phyloP scores from a whole-genome alignment of 2,797 vertebrate species.

The Anguilla megastoma region DNA sequence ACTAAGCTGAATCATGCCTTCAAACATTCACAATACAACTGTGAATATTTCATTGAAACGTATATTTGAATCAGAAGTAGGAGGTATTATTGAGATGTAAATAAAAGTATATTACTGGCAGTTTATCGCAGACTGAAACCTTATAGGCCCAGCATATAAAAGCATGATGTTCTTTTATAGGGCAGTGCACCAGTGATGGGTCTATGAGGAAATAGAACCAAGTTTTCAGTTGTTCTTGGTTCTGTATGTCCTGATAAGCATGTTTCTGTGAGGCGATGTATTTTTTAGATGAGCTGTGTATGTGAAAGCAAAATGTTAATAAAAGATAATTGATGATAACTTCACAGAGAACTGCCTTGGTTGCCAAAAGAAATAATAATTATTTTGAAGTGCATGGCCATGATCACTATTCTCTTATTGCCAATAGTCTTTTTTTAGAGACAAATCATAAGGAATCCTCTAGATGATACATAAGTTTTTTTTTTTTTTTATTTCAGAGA shows the following conservation, averaged over 20 bases:
- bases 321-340: neutral
- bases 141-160: neutral
- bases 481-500: neutral
- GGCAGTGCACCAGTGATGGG: neutral
- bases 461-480: neutral
- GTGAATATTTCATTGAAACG: neutral
- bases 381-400: neutral
- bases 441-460: neutral
- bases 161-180: neutral
- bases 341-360: neutral
- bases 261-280: neutral
- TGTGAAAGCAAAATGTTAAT: neutral
- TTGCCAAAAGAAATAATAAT: neutral
- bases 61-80: neutral
- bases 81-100: neutral
- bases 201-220: neutral
- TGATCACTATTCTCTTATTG: neutral
- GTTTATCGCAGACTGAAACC: neutral
- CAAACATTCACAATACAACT: slow-evolving; percentile 35
- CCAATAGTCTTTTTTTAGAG: neutral
- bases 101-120: neutral
- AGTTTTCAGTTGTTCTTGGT: neutral
- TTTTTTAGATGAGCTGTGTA: neutral
- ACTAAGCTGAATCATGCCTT: neutral
- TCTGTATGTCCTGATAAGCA: neutral